A percentile compares a stretch with the other conserved stretches of the same genome.
Conservation (phyloP, 2,888 invertebrate genomes). For the Parapristionchus giblindavisi region DNA sequence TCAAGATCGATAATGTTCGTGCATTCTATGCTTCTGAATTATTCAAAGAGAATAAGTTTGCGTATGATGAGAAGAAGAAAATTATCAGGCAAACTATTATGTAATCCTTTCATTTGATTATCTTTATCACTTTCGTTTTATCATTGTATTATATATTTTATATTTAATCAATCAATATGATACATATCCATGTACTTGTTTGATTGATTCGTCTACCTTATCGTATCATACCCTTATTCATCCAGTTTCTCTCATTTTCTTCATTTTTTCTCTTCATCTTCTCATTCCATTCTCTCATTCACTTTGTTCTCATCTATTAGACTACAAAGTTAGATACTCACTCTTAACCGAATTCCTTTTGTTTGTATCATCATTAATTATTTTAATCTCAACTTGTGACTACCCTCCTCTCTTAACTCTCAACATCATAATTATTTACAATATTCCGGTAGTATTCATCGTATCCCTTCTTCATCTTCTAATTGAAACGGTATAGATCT, state of each 20-base stretch:
- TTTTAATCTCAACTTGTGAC: too few relatives aligned
- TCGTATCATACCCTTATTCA: not conserved
- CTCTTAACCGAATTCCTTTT: conserved; percentile 1
- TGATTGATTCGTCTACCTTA: too few relatives aligned
- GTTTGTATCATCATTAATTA: not conserved
- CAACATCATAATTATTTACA: too few relatives aligned
- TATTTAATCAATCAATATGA: too few relatives aligned
- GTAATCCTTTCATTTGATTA: conserved; percentile 36
- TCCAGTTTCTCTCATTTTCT: not conserved
- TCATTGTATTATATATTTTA: too few relatives aligned
- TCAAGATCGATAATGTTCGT: conserved; percentile 86
- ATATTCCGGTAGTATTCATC: too few relatives aligned
- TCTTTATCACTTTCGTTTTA: not conserved
- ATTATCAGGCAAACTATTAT: conserved; percentile 81
- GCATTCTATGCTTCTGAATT: conserved; percentile 90
- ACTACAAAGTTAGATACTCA: not conserved
- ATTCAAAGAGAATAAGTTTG: conserved; percentile 87
- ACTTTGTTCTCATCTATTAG: not conserved
- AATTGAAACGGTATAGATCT: too few relatives aligned
- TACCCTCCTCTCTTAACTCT: too few relatives aligned
- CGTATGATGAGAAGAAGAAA: conserved; percentile 84
- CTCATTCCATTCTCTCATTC: not conserved
- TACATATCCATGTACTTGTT: too few relatives aligned
- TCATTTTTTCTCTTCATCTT: not conserved
- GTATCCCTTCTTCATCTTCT: too few relatives aligned